Base-by-base conservation (phyloP, 2,888 invertebrate genomes). In the Himalopsyche japonica region DNA sequence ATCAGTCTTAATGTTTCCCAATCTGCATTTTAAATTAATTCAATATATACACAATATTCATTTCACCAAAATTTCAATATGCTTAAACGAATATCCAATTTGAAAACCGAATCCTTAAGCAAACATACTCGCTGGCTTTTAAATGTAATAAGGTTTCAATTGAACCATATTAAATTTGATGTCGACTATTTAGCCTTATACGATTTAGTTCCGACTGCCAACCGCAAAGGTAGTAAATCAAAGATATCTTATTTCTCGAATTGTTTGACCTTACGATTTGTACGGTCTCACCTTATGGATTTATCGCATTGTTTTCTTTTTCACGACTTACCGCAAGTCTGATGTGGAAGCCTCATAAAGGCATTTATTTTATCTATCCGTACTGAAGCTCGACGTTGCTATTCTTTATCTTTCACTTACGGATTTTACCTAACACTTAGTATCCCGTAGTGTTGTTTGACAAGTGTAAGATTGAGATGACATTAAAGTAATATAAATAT, bases 251-350 rank as follows among this genome's bases (percentile, higher is more conserved):
- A 91, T 92, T 92, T 92, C 92, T 92, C 83, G 89, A 90, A 91
- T 90, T 91, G 89, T 92, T 92, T 92, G 92, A 92, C 92, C 92
- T 92, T 91, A 92, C 90, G 91, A 91, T 90, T 91, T 87, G 84
- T 87, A 87, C 85, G 87, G 87, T 87, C 87, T 87, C 87, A 84
- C 86, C 85, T 87, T 84, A 32, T 79, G 79, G 82, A 76, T 83
- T 86, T 85, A 85, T 49, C 30, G 84, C 79, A 84, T 85, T 85
- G 83, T 81, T 87, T 86, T 86, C 86, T 81, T 84, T 85, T 84
- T 18, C 49, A 24, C 43, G 24, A 37, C 76, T 76, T 57, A 83
- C 79, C 80, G 81, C 84, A 83, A 81, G 64, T 78, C 76, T 20
- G 70, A 12, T 80, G 79, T 27, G 87, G 92, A 92, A 92, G 89